Evolutionary conservation across 2,113 vertebrate species (phyloP).

Genomic region (Sinocyclocheilus rhinocerous): DNA sequence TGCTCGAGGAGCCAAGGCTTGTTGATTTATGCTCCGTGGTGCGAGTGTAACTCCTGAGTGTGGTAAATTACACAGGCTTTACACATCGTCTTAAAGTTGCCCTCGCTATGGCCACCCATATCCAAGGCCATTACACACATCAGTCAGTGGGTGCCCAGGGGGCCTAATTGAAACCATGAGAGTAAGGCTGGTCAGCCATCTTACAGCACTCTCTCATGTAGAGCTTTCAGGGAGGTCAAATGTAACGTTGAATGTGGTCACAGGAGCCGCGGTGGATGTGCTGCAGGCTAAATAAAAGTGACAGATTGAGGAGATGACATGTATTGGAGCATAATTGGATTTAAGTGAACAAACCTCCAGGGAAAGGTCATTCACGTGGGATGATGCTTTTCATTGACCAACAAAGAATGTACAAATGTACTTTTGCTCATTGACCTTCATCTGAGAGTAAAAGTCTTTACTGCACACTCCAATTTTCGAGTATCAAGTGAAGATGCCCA

Average conservation of each 20-base stretch:
- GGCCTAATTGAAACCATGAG: constrained; percentile 49
- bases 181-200: constrained; percentile 25
- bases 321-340: constrained; percentile 51
- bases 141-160: constrained; percentile 43
- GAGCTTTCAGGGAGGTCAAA: constrained; percentile 44
- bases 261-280: background rate
- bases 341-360: constrained; percentile 33
- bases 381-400: constrained; percentile 43
- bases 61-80: constrained; percentile 23
- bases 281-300: constrained; percentile 42
- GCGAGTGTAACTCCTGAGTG: constrained; percentile 9
- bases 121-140: constrained; percentile 52
- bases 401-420: constrained; percentile 16
- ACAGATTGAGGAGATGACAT: constrained; percentile 34
- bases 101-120: background rate
- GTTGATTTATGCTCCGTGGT: constrained; percentile 4
- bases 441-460: background rate
- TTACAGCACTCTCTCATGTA: background rate
- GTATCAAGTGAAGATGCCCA: background rate
- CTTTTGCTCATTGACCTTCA: constrained; percentile 13
- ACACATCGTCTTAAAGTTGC: constrained; percentile 4
- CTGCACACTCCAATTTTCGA: background rate
- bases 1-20: background rate
- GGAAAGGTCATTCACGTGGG: constrained; percentile 40
- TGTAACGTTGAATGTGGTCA: constrained; percentile 48